Conservation (phyloP, 2,797 vertebrate species). For the Chaenodraco wilsoni region DNA sequence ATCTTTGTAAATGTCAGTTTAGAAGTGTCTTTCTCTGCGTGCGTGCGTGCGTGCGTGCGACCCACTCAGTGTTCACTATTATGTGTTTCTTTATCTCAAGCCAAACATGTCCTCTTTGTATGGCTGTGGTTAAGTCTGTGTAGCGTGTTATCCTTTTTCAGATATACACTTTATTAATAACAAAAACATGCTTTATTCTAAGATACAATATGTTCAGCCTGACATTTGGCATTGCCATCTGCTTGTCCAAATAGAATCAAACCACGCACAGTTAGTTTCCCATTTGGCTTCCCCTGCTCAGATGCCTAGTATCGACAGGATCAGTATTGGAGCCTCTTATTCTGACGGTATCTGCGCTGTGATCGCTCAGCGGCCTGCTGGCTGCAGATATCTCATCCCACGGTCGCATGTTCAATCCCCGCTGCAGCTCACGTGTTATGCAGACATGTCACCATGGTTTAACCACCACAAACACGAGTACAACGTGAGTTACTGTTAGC, state of each 20-base stretch:
- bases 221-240: conserved; percentile 50
- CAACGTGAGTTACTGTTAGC: neutral
- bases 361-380: conserved; percentile 14
- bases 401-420: neutral
- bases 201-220: neutral
- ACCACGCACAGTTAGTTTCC: conserved; percentile 27
- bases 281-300: conserved; percentile 18
- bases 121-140: neutral
- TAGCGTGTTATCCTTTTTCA: neutral
- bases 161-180: neutral
- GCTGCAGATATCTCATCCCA: conserved; percentile 5
- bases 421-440: neutral
- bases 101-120: neutral
- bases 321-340: conserved; percentile 14
- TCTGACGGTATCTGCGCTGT: neutral
- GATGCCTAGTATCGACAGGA: conserved; percentile 20
- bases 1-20: conserved; percentile 6
- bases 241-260: conserved; percentile 28
- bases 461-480: neutral
- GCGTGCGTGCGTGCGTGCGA: neutral
- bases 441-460: conserved; percentile 3
- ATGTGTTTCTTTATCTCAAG: conserved; percentile 1
- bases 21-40: neutral
- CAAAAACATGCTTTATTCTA: neutral
- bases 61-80: neutral